Evolutionary conservation across 2,888 invertebrate genomes (phyloP).

Genomic region (Gastracanthus pulcherrimus): DNA sequence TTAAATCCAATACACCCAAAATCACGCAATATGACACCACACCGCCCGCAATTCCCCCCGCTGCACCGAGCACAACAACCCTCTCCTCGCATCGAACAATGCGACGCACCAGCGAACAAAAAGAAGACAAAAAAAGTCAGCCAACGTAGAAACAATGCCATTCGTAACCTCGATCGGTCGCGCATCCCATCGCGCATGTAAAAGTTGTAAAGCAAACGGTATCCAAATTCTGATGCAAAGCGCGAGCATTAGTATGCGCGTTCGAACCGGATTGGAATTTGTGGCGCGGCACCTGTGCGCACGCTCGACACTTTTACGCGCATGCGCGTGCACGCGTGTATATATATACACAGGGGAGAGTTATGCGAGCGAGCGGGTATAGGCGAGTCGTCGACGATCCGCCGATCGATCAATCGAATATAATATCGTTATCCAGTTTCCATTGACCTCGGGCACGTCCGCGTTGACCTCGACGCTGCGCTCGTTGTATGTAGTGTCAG

Average conservation of each 20-base stretch:
- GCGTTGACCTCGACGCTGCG: not conserved
- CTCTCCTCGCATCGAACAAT: not conserved
- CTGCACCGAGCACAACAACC: too few species aligned
- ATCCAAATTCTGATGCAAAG: conserved; percentile 61
- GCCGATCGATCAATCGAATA: not conserved
- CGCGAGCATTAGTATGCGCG: conserved; percentile 57
- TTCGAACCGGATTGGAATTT: conserved; percentile 59
- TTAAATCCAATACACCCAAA: too few species aligned
- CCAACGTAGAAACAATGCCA: conserved; percentile 12
- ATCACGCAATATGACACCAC: too few species aligned
- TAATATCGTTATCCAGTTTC: conserved; percentile 13
- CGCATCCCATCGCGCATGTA: conserved; percentile 21
- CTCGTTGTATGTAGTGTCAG: not conserved
- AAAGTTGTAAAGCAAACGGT: conserved; percentile 56
- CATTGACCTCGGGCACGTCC: conserved; percentile 28
- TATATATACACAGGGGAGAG: too few species aligned
- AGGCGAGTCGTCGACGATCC: not conserved
- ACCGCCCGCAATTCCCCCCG: too few species aligned
- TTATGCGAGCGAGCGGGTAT: too few species aligned
- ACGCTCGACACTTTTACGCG: not conserved
- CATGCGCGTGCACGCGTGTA: not conserved
- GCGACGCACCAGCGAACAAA: not conserved
- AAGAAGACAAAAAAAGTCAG: not conserved
- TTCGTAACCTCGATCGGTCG: conserved; percentile 42
- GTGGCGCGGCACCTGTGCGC: not conserved